Conservation (phyloP, 2,797 vertebrate species). For the Tauraco hartlaubi region DNA sequence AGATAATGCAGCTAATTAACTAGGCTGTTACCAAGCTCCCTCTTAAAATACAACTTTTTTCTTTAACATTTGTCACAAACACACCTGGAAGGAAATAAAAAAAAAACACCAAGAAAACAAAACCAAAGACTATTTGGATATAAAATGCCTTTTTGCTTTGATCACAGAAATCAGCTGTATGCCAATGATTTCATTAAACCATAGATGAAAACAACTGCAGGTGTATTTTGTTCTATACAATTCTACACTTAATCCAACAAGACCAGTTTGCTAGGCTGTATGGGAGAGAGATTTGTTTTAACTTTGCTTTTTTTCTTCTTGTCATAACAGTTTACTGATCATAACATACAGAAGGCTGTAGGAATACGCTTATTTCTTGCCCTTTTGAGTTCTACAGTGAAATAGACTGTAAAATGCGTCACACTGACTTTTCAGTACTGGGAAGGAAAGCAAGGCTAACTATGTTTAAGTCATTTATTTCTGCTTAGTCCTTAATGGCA, state of each 20-base stretch:
- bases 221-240: no score
- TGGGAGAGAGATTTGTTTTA: background rate
- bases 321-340: background rate
- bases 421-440: background rate
- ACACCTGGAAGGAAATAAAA: background rate
- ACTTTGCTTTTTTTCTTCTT: background rate
- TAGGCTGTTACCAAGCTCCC: background rate
- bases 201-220: background rate
- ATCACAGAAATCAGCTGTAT: background rate
- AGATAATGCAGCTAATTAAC: background rate
- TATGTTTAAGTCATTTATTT: constrained; percentile 7
- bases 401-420: background rate
- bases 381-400: background rate
- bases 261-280: background rate
- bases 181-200: background rate
- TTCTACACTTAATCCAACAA: no score
- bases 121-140: background rate
- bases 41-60: background rate
- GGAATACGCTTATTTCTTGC: background rate
- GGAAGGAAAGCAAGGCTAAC: background rate
- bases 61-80: background rate
- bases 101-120: background rate
- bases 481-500: background rate
- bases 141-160: background rate
- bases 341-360: background rate